phyloP scores from a whole-genome alignment of 1,140 invertebrate genomes.

The Macrobrachium nipponense region DNA sequence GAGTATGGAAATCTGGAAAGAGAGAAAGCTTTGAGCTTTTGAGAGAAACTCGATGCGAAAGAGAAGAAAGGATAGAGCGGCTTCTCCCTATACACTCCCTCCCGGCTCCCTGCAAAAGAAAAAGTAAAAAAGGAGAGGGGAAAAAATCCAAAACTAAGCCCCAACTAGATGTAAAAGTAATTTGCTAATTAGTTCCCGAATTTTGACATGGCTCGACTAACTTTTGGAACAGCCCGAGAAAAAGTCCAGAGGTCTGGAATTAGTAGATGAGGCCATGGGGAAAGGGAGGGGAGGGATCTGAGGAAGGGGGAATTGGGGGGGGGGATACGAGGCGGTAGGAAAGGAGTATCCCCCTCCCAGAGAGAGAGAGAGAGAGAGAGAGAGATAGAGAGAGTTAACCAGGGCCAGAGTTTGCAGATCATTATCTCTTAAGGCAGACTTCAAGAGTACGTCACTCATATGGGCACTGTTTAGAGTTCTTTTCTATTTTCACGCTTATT shows the following conservation, averaged over 20 bases:
- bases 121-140: too few relatives aligned
- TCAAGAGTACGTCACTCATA: too few relatives aligned
- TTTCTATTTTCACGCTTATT: too few relatives aligned
- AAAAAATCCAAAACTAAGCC: constrained; percentile 20
- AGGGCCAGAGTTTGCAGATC: too few relatives aligned
- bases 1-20: too few relatives aligned
- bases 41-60: too few relatives aligned
- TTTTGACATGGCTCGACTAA: constrained; percentile 48
- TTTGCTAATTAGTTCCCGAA: constrained; percentile 57
- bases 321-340: background rate
- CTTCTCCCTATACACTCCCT: too few relatives aligned
- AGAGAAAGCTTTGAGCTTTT: too few relatives aligned
- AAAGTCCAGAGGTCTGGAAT: constrained; percentile 45
- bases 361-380: background rate
- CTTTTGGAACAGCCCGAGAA: constrained; percentile 36
- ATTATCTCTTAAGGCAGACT: too few relatives aligned
- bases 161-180: constrained; percentile 57
- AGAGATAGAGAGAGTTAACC: background rate
- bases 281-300: background rate
- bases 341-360: background rate
- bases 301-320: background rate
- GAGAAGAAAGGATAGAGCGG: too few relatives aligned
- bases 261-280: constrained; percentile 34
- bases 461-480: too few relatives aligned
- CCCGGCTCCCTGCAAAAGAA: too few relatives aligned